Base-by-base conservation (phyloP, 2,888 invertebrate species). In the Plemyria rubiginata region DNA sequence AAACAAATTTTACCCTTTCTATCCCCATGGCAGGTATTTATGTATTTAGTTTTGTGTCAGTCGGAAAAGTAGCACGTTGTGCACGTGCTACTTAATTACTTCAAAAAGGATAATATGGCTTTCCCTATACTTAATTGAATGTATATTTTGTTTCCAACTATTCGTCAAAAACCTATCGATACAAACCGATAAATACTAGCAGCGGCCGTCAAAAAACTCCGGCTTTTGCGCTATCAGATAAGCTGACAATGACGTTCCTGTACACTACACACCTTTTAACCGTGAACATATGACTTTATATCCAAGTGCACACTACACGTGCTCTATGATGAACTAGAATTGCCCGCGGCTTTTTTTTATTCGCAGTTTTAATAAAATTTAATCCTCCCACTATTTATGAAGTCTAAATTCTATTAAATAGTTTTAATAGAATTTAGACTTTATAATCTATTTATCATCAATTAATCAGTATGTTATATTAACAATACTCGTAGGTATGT, bases 111-210 rank as follows among this genome's bases (percentile, higher is more conserved):
- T 32, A 7, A 38, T 38, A 38, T 11, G 36, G 11, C 36, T 38
- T 38, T 38, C 9, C 36, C 36, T 2, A 38, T 38, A 36, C 9
- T 8, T 8, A 38, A 38, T 11, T 9, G 11, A 38, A 11, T 4
- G 36, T 38, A 11, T 38, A 38, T 38, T 58, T 53, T 28, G 32
- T 50, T 60, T 38, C 40, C 45, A 49, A 45, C 16, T 15, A 55
- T 52, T 46, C 45, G 48, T 52, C 16, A 41, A 40, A 55, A 53
- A 49, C 65, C 68, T 60, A 68, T 72, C 69, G 68, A 68, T 69
- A 70, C 73, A 75, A 77, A 70, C 73, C 70, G 74, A 76, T 76
- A 77, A 73, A 52, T 29, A 11, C 65, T 61, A 59, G 49, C 13
- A 59, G 45, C 13, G 61, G 45, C 48, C 59, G 55, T 40, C 49